phyloP scores from a whole-genome alignment of 2,888 invertebrate species.

The Cancer borealis region DNA sequence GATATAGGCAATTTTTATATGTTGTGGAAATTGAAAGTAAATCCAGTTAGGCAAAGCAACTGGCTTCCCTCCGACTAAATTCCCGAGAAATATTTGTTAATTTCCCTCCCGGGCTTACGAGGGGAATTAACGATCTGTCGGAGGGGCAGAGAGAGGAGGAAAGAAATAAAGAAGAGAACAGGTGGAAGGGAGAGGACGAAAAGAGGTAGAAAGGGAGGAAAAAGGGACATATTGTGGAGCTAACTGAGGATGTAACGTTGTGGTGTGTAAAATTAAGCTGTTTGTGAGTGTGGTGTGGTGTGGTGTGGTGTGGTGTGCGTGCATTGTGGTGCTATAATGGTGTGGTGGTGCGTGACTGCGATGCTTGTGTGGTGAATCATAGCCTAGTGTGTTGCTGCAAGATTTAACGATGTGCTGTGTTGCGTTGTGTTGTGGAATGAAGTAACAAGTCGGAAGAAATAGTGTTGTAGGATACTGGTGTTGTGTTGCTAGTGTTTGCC shows the following conservation, averaged over 20 bases:
- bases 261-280: background rate
- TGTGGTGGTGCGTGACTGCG: background rate
- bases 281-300: background rate
- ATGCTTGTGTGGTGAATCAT: background rate
- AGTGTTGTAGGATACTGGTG: background rate
- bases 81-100: constrained; percentile 37
- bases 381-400: background rate
- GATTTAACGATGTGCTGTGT: background rate
- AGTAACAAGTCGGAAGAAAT: background rate
- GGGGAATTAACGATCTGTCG: constrained; percentile 34
- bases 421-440: background rate
- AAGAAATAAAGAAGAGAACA: background rate
- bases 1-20: background rate
- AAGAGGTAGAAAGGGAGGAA: background rate
- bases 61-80: constrained; percentile 16
- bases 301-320: background rate
- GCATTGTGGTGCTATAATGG: background rate
- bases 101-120: constrained; percentile 31
- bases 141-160: background rate
- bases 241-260: background rate
- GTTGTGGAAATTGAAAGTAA: background rate
- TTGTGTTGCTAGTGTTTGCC: constrained; percentile 3
- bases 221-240: background rate
- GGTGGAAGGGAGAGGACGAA: background rate
- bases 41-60: background rate